A percentile compares a stretch with the other conserved stretches of the same genome.
Conservation (phyloP, 2,888 invertebrate species). For the Mesorhabditis belari region DNA sequence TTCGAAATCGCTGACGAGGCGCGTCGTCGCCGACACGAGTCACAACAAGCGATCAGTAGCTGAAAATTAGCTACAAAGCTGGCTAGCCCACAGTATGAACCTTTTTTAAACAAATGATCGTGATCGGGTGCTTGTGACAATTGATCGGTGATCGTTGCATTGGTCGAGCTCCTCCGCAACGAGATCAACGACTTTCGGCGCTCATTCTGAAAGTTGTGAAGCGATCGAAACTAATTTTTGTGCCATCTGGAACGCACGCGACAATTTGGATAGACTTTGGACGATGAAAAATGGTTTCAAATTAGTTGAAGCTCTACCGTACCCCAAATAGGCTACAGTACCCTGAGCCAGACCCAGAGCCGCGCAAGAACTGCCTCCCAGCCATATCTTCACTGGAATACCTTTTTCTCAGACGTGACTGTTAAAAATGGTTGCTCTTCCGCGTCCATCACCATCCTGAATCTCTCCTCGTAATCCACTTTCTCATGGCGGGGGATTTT, state of each 20-base stretch:
- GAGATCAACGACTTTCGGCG: background rate
- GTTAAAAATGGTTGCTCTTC: slow-evolving; percentile 7
- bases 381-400: too few relatives aligned
- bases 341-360: too few relatives aligned
- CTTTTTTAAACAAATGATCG: slow-evolving; percentile 37
- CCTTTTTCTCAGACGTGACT: too few relatives aligned
- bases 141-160: slow-evolving; percentile 12
- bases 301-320: too few relatives aligned
- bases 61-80: slow-evolving; percentile 9
- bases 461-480: slow-evolving; percentile 31
- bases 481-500: slow-evolving; percentile 16
- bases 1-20: slow-evolving; percentile 17
- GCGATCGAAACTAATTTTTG: too few relatives aligned
- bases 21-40: slow-evolving; percentile 46
- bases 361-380: too few relatives aligned
- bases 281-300: too few relatives aligned
- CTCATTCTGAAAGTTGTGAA: background rate
- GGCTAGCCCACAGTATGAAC: slow-evolving; percentile 5
- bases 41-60: slow-evolving; percentile 48
- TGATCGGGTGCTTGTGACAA: slow-evolving; percentile 3
- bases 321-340: too few relatives aligned
- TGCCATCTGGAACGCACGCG: background rate
- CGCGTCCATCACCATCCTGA: slow-evolving; percentile 29
- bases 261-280: too few relatives aligned
- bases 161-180: slow-evolving; percentile 1